Conservation (phyloP, 1,140 invertebrate species). For the Brachionus rubens region DNA sequence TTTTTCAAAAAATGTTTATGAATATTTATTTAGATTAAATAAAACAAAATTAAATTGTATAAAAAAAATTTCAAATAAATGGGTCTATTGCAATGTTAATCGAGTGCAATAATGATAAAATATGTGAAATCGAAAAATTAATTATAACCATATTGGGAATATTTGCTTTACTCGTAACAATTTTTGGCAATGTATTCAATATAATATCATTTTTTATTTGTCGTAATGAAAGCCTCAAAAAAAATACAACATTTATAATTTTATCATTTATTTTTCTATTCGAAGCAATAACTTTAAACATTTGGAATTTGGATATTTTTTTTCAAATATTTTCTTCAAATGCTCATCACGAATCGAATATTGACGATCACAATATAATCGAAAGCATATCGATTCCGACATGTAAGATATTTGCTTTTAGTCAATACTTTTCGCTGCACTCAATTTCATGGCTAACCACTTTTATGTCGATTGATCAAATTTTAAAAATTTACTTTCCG, state of each 20-base stretch:
- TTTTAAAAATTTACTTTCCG: conserved; percentile 18
- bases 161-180: background rate
- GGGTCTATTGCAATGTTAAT: background rate
- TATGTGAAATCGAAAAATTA: conserved; percentile 3
- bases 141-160: background rate
- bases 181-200: conserved; percentile 26
- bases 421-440: conserved; percentile 11
- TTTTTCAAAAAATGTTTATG: background rate
- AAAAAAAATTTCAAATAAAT: conserved; percentile 2
- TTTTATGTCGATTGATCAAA: conserved; percentile 2
- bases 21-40: conserved; percentile 3
- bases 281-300: background rate
- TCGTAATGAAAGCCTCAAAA: background rate
- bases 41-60: background rate
- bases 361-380: conserved; percentile 27
- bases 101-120: background rate
- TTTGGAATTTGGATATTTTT: conserved; percentile 29
- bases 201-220: conserved; percentile 22
- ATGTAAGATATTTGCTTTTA: conserved; percentile 27
- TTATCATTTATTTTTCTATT: conserved; percentile 15
- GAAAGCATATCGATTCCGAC: background rate
- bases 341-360: background rate
- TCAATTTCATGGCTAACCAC: conserved; percentile 9
- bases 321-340: background rate
- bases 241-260: conserved; percentile 9